Evolutionary conservation across 92 coral and sea anemone species (phyloP).

Genomic region (Porites evermanni): DNA sequence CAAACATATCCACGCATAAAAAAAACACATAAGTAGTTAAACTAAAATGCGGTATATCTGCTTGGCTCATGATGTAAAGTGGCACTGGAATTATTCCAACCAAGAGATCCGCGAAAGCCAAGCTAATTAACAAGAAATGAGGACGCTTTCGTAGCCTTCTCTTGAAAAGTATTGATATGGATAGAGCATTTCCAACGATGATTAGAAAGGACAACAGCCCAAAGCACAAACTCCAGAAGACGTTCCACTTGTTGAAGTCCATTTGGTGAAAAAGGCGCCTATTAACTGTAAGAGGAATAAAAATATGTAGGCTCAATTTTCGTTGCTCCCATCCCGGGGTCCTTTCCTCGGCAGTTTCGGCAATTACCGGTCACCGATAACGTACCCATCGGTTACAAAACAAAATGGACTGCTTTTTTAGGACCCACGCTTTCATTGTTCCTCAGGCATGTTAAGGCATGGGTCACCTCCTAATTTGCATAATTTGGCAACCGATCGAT

Average conservation of each 20-base stretch:
- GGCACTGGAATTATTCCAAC: constrained; percentile 48
- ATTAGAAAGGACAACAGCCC: constrained; percentile 26
- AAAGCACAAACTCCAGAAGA: constrained; percentile 55
- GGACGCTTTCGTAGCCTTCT: constrained; percentile 53
- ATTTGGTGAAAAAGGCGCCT: neutral
- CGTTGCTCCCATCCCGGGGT: no score
- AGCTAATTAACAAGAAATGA: constrained; percentile 60
- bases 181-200: constrained; percentile 54
- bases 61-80: constrained; percentile 6
- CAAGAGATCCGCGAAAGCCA: constrained; percentile 64
- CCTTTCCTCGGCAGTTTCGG: no score
- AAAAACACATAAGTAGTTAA: neutral
- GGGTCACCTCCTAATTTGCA: no score
- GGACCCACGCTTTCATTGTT: no score
- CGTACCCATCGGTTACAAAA: no score
- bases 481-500: no score
- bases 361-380: no score
- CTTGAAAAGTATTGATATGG: constrained; percentile 38
- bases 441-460: no score
- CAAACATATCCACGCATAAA: constrained; percentile 25
- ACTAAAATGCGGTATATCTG: no score
- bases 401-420: no score
- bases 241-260: constrained; percentile 28
- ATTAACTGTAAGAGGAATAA: no score
- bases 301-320: no score